Evolutionary conservation across 2,888 invertebrate species (phyloP).

Genomic region (Phaedon cochleariae): DNA sequence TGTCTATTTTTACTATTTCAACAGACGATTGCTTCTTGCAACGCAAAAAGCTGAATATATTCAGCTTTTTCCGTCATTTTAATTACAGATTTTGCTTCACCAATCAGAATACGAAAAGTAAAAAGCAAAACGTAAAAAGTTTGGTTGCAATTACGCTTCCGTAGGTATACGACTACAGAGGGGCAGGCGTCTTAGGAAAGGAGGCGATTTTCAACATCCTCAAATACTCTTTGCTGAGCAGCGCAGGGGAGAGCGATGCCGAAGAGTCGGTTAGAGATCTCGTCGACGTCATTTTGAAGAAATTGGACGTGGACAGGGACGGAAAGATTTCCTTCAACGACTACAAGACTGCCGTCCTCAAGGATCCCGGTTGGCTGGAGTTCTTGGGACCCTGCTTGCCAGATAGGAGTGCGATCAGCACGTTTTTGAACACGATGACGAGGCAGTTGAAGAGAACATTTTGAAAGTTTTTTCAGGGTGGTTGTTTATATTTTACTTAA

Average conservation of each 20-base stretch:
- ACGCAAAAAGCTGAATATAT: too few relatives aligned
- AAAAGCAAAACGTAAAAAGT: too few relatives aligned
- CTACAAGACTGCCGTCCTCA: conserved; percentile 69
- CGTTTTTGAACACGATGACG: conserved; percentile 51
- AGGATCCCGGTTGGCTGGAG: conserved; percentile 73
- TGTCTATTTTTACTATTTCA: too few relatives aligned
- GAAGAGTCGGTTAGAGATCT: conserved; percentile 80
- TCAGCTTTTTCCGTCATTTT: too few relatives aligned
- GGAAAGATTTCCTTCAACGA: conserved; percentile 75
- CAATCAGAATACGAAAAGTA: too few relatives aligned
- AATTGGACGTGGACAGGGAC: conserved; percentile 78
- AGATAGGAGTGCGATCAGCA: conserved; percentile 61
- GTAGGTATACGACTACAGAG: conserved; percentile 75
- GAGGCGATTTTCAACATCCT: conserved; percentile 77
- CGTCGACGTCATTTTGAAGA: conserved; percentile 74
- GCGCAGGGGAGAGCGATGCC: conserved; percentile 73
- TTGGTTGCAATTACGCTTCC: too few relatives aligned
- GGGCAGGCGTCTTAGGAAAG: conserved; percentile 71
- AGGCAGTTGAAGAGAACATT: conserved; percentile 54
- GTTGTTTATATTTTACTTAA: too few relatives aligned
- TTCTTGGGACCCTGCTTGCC: conserved; percentile 79
- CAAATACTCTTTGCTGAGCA: conserved; percentile 65
- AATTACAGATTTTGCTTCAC: too few relatives aligned
- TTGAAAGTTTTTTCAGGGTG: neutral
- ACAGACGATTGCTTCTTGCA: too few relatives aligned